These are phyloP conservation scores for Eumeta japonica DNA, from an alignment of 1,140 invertebrate species.

Conservation along the genomic window DNA sequence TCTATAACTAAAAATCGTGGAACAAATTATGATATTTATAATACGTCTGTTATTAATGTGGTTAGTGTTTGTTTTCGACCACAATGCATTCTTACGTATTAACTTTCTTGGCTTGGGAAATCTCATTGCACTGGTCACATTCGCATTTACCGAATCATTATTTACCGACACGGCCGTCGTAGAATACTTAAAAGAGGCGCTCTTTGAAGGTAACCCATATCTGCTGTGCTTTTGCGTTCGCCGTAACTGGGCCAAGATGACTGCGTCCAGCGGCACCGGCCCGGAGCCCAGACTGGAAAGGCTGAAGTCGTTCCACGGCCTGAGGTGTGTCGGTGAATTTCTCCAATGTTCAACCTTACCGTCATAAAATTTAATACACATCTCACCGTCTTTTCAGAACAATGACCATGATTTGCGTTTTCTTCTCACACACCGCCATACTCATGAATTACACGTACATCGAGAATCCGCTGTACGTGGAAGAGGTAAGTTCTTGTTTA, in stretches of 20 bases:
- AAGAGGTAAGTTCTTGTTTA: conserved; percentile 42
- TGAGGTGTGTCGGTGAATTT: conserved; percentile 29
- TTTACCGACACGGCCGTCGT: too few species aligned
- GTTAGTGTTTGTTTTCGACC: too few species aligned
- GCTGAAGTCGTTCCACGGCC: conserved; percentile 35
- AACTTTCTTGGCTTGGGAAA: too few species aligned
- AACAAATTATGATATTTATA: too few species aligned
- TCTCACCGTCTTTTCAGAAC: conserved; percentile 36
- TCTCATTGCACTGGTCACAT: too few species aligned
- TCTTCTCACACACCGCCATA: conserved; percentile 38
- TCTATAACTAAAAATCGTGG: too few species aligned
- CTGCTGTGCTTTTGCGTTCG: conserved; percentile 35
- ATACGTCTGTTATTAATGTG: too few species aligned
- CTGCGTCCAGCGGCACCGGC: conserved; percentile 18
- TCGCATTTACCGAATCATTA: too few species aligned
- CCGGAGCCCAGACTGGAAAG: conserved; percentile 28
- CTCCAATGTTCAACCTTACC: neutral
- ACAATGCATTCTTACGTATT: too few species aligned
- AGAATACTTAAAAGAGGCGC: too few species aligned
- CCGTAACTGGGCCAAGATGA: conserved; percentile 32
- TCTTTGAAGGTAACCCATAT: conserved; percentile 35
- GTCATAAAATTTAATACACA: too few species aligned
- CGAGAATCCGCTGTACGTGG: conserved; percentile 32
- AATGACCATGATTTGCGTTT: conserved; percentile 40
- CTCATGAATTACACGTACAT: conserved; percentile 24